Evolutionary conservation across 2,113 vertebrate genomes (phyloP).

Genomic region (Neomonachus schauinslandi): DNA sequence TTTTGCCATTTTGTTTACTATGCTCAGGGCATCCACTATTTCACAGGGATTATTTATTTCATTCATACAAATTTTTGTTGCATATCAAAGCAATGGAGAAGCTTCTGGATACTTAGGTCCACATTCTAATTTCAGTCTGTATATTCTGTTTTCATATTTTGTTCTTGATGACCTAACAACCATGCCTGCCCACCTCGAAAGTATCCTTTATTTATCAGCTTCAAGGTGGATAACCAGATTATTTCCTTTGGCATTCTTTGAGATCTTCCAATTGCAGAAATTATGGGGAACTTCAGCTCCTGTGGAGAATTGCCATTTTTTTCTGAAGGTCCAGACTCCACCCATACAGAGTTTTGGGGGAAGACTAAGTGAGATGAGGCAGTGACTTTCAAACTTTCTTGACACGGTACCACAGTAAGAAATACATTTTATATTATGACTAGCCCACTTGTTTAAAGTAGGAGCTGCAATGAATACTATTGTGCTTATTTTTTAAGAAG

Average conservation of each 20-base stretch:
- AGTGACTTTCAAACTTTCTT: neutral
- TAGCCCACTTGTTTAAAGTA: neutral
- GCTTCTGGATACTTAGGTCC: neutral
- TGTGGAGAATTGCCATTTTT: neutral
- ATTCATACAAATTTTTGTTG: neutral
- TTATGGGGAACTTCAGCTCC: neutral
- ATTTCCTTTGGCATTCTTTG: neutral
- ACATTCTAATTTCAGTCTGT: neutral
- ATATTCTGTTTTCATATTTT: conserved; percentile 9
- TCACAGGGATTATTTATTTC: neutral
- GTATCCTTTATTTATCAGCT: neutral
- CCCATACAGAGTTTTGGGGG: neutral
- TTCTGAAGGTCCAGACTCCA: neutral
- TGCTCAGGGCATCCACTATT: conserved; percentile 91
- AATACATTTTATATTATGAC: neutral
- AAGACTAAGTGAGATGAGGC: neutral
- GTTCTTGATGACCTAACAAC: neutral
- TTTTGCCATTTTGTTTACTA: conserved; percentile 96
- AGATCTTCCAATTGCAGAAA: neutral
- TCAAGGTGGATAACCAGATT: neutral
- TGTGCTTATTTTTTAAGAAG: neutral
- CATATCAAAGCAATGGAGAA: neutral
- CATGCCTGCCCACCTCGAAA: neutral
- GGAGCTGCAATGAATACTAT: neutral
- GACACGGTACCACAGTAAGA: neutral